Conservation (phyloP, 2,888 invertebrate species). For the Sesia bembeciformis region DNA sequence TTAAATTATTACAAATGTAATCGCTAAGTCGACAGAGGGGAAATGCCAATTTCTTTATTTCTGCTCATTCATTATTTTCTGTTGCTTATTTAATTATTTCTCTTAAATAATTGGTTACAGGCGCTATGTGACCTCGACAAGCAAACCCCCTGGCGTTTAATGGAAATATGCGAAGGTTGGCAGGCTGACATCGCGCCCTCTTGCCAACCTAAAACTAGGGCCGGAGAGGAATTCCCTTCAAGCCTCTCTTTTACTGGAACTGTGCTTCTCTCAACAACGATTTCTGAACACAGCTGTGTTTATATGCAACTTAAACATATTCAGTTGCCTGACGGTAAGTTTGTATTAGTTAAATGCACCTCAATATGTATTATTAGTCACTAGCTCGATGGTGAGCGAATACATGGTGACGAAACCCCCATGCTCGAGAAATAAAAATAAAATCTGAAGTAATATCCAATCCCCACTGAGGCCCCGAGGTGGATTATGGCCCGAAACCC, state of each 20-base stretch:
- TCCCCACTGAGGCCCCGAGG: too few species aligned
- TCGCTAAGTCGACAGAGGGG: too few species aligned
- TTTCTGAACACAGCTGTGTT: constrained; percentile 39
- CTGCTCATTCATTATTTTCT: too few species aligned
- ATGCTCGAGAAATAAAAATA: too few species aligned
- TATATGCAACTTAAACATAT: constrained; percentile 47
- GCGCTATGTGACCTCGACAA: constrained; percentile 42
- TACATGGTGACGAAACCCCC: too few species aligned
- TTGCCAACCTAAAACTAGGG: constrained; percentile 37
- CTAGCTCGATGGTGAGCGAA: too few species aligned
- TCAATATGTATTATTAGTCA: too few species aligned
- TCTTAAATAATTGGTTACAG: constrained; percentile 19
- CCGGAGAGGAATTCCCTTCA: constrained; percentile 32
- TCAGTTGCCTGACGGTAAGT: constrained; percentile 44
- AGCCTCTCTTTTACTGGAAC: constrained; percentile 47
- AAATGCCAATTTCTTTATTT: too few species aligned
- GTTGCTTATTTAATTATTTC: too few species aligned
- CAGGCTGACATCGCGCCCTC: constrained; percentile 39
- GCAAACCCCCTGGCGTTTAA: constrained; percentile 41
- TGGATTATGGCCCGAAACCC: too few species aligned
- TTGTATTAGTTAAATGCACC: background rate
- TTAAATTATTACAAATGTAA: too few species aligned
- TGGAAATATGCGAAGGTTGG: constrained; percentile 64
- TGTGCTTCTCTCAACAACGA: constrained; percentile 26
- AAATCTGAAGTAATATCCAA: too few species aligned